Base-by-base conservation (phyloP, 2,113 vertebrate species). In the Verasper variegatus region DNA sequence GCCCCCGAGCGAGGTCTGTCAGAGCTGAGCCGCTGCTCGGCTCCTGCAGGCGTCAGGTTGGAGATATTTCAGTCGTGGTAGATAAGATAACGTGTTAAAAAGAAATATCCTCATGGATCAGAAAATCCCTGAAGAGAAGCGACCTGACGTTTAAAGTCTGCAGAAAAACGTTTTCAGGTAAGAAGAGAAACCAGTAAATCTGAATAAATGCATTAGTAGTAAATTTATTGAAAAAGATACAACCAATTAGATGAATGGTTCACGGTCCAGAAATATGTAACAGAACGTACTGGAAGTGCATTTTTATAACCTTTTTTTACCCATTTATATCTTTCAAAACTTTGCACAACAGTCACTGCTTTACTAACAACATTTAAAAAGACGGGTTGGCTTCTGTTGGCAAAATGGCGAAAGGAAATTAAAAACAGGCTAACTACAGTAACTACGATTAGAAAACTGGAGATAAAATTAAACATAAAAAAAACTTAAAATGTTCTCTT, bases 141-240 rank as follows among this genome's bases (percentile, higher is more conserved):
- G 49, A 65, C 57, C 14, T 9, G n/a, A 9, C 21, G 10, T 64
- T 60, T 8, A 27, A 63, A 74, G 51, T 47, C 24, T 17, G 68
- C 20, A 6, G 21, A 40, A 26, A 5, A 21, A 5, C 35, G 56
- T 58, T 47, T 75, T 59, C 27, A 26, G 21, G 7, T 54, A 54
- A 20, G 18, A n/a, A 31, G 49, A 54, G 49, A 67, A 66, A 76
- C 12, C 4, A 18, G 45, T 27, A 20, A 20, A n/a, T 67, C 71
- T 62, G 54, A 59, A 85, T 58, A 79, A 86, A 84, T 88, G 83
- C 89, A 94, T 93, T 94, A 94, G 91, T 94, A 94, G 90, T 94
- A 94, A 93, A 94, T 95, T 95, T 95, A 95, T 95, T 95, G 92
- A 94, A 93, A 90, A 93, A 94, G 89, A 87, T 92, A 94, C 93